Base-by-base conservation (phyloP, 2,888 invertebrate species). In the Chrysolina haemoptera region DNA sequence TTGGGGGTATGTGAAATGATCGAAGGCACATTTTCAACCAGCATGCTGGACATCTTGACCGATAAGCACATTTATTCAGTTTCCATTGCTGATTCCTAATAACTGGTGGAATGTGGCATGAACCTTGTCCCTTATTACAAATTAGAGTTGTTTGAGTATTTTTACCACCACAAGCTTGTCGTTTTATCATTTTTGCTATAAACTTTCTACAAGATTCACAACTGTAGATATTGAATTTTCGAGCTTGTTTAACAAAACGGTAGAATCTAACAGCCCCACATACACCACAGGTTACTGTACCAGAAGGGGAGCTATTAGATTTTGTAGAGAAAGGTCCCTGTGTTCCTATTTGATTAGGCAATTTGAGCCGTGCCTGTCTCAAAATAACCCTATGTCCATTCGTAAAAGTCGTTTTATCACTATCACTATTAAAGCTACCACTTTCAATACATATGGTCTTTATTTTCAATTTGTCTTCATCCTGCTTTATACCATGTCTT, bases 131-230 rank as follows among this genome's bases (percentile, higher is more conserved):
- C 84, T 92, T 92, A 82, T 92, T 90, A 87, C 94, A 94, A 82
- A 92, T 91, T 85, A 93, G 89, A 40, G 90, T 87, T 55, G 91
- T 88, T 73, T 90, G 89, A 59, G 89, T 89, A 80, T 88, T 88
- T 83, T 89, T 89, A 82, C 91, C 91, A 46, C 91, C 90, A 83
- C 91, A 89, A 77, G 91, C 90, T 82, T 91, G 91, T 73, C 92
- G 91, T 86, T 94, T 94, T 77, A 94, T 91, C 90, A 94, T 93
- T 86, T 95, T 94, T 18, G 94, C 93, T 83, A 96, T 95, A 87
- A 96, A 96, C 86, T 95, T 95, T 66, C 95, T 91, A 87, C 97
- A 97, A 10, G 94, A 93, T 85, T 95, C 95, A 87, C 97, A 97
- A 79, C 95, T 94, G 84, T 93, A 93, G 76, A 95, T 94, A 41